Evolutionary conservation across 2,797 vertebrate genomes (phyloP), one percentile per base, ranked within the genome.

Genomic region (Aphelocoma californica): DNA sequence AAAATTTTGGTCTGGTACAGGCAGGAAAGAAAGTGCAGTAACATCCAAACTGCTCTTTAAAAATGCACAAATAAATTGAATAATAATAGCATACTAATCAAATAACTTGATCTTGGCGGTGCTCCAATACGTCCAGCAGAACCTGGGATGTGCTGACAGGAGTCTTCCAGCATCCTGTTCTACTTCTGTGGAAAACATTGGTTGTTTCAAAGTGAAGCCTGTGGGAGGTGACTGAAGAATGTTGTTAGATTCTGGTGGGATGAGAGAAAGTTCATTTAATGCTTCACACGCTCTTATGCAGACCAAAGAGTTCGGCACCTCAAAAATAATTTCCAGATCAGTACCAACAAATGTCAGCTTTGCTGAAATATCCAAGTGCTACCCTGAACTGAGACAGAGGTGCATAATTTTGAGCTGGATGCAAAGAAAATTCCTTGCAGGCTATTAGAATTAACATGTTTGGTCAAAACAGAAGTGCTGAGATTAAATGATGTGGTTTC

Each of bases 1-100:
- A 71, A 91, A 93, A 79, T 93, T 93, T 90, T 89, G 80, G n/a
- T 53, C 81, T 94, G 84, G 80, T 72, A 45, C 16, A 75, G 85
- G 69, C 50, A 36, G 67, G 74, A 69, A 71, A 15, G 62, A 57
- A 58, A 26, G 14, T 60, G 29, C 70, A 80, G 45, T 57, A 81
- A 36, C 26, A 31, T 56, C 18, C 58, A 88, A 64, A 38, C 24
- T 72, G 10, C 31, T 72, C 44, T 79, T 88, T 70, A 34, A 70
- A 88, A 81, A 60, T 29, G 34, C 7, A n/a, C 4, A 61, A 66
- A 73, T 69, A 62, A 65, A 66, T 31, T 56, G 19, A 51, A 71
- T 58, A 78, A 69, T 65, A 65, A 77, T 21, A 48, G 32, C 16
- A 34, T 24, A 18, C 31, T 83, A 4, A 56, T 86, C 15, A 66